Conservation (phyloP, 2,113 vertebrate species). For the Cepphus grylle region DNA sequence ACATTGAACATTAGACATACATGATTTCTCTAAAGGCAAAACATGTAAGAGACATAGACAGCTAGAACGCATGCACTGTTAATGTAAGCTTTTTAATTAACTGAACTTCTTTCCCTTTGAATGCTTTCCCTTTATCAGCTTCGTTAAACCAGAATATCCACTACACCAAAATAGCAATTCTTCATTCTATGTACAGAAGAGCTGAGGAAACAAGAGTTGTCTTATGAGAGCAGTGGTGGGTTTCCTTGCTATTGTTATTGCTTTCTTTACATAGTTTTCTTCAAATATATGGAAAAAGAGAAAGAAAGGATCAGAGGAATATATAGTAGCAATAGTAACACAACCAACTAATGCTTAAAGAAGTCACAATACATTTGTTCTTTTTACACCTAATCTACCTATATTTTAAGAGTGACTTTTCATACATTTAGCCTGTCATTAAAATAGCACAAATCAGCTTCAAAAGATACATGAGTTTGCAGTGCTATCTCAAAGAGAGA, state of each 20-base stretch:
- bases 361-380: not conserved
- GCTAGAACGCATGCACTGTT: not conserved
- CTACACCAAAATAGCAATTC: not conserved
- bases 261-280: not conserved
- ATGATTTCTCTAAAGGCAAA: conserved; percentile 15
- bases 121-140: not conserved
- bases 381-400: not conserved
- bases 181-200: not conserved
- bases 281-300: not conserved
- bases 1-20: conserved; percentile 5
- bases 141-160: not conserved
- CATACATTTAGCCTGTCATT: not conserved
- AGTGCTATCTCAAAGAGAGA: not conserved
- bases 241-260: not conserved
- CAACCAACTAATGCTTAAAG: not conserved
- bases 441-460: not conserved
- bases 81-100: conserved; percentile 9
- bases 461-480: not conserved
- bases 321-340: not conserved
- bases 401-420: not conserved
- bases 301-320: not conserved
- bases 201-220: not conserved
- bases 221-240: not conserved
- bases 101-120: not conserved
- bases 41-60: not conserved